Percentiles rank a stretch among this genome's conserved stretches.
phyloP scores from a whole-genome alignment of 2,888 invertebrate species.

The Megalurothrips usitatus region DNA sequence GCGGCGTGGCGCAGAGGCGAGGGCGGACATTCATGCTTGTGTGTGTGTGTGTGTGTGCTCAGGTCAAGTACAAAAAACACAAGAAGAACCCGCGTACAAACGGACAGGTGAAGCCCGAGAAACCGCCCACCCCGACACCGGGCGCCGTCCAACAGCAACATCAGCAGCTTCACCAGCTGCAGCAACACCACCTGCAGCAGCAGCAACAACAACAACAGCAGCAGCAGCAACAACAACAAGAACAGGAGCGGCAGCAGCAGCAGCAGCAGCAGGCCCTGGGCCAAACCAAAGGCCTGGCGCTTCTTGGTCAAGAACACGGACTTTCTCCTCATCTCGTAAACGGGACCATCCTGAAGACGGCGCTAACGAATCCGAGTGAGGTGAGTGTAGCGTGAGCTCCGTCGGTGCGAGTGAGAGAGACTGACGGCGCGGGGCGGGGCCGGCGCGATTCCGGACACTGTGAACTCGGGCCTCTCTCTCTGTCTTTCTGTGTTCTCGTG shows the following conservation, averaged over 20 bases:
- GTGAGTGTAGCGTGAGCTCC: slow-evolving; percentile 44
- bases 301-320: slow-evolving; percentile 46
- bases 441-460: too few relatives aligned
- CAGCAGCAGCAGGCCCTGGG: slow-evolving; percentile 44
- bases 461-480: too few relatives aligned
- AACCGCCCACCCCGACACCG: slow-evolving; percentile 45
- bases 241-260: slow-evolving; percentile 38
- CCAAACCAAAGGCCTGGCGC: slow-evolving; percentile 37
- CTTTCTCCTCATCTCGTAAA: slow-evolving; percentile 75
- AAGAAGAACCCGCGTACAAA: slow-evolving; percentile 68
- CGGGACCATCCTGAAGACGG: slow-evolving; percentile 90
- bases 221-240: slow-evolving; percentile 46
- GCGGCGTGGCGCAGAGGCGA: too few relatives aligned
- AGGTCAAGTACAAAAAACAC: slow-evolving; percentile 96
- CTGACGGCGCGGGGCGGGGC: too few relatives aligned
- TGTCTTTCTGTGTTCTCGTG: too few relatives aligned
- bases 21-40: neutral
- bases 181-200: slow-evolving; percentile 43
- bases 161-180: slow-evolving; percentile 45
- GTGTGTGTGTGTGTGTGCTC: slow-evolving; percentile 34
- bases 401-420: too few relatives aligned
- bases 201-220: slow-evolving; percentile 40
- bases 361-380: slow-evolving; percentile 90
- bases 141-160: slow-evolving; percentile 40
- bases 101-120: slow-evolving; percentile 44